These are phyloP conservation scores for Beris chalybata DNA, from an alignment of 2,888 invertebrate genomes.

Conservation along the genomic window DNA sequence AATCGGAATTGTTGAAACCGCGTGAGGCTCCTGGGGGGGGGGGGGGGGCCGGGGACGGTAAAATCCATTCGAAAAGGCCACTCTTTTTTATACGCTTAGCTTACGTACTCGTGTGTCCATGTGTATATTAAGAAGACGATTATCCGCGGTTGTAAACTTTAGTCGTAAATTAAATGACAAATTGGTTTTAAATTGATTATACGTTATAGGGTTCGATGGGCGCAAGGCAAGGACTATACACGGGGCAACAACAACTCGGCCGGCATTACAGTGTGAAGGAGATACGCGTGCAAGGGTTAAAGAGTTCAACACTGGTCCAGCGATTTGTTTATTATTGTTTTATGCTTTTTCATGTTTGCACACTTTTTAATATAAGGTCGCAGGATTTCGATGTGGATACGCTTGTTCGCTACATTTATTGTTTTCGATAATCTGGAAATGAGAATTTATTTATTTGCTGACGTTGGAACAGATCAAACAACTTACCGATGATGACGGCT, in stretches of 20 bases:
- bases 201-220: slow-evolving; percentile 39
- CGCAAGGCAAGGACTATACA: slow-evolving; percentile 17
- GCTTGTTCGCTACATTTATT: no score
- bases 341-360: background rate
- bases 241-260: slow-evolving; percentile 15
- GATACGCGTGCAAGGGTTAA: slow-evolving; percentile 27
- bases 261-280: slow-evolving; percentile 23
- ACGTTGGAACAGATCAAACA: no score
- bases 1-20: slow-evolving; percentile 15
- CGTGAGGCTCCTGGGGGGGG: no score
- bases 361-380: no score
- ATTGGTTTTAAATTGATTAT: slow-evolving; percentile 46
- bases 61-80: slow-evolving; percentile 19
- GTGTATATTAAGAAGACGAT: slow-evolving; percentile 38
- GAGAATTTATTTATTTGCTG: no score
- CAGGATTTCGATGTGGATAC: no score
- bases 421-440: no score
- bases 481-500: no score
- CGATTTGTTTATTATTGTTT: slow-evolving; percentile 27
- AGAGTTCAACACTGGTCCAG: slow-evolving; percentile 21
- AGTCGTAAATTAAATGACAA: slow-evolving; percentile 46
- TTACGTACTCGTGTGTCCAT: slow-evolving; percentile 15
- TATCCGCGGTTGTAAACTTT: slow-evolving; percentile 40
- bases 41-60: slow-evolving; percentile 11
- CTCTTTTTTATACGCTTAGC: slow-evolving; percentile 3